phyloP scores from a whole-genome alignment of 1,140 invertebrate species.

The Heliconius hewitsoni region DNA sequence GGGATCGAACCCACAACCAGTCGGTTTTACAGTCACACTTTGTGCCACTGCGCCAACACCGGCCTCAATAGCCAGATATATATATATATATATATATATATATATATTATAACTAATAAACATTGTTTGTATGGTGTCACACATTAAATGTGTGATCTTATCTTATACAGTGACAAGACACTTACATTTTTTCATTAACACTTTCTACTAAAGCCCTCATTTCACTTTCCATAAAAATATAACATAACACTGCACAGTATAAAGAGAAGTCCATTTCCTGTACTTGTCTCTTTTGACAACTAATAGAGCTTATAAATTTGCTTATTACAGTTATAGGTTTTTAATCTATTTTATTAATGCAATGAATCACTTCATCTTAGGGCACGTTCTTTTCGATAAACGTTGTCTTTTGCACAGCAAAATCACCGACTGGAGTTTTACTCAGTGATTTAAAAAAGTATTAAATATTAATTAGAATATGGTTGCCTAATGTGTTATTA shows the following conservation, averaged over 20 bases:
- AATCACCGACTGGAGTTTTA: not conserved
- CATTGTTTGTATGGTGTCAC: too few relatives aligned
- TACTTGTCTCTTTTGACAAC: not conserved
- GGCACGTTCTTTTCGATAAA: not conserved
- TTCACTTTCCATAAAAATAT: not conserved
- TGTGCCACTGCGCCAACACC: too few relatives aligned
- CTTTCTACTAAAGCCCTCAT: not conserved
- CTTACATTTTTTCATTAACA: not conserved
- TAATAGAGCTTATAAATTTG: not conserved
- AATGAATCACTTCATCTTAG: not conserved
- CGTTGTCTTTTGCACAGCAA: not conserved
- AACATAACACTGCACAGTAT: constrained; percentile 1
- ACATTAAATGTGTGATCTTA: too few relatives aligned
- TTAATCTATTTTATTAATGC: not conserved
- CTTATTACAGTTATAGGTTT: not conserved
- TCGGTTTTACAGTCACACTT: too few relatives aligned
- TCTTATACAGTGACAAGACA: not conserved
- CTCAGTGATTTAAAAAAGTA: not conserved
- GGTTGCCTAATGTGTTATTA: not conserved
- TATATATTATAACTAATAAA: too few relatives aligned
- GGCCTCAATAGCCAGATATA: too few relatives aligned
- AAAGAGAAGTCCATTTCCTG: not conserved
- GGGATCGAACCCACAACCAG: too few relatives aligned
- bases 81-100: too few relatives aligned
- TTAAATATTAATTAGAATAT: not conserved